Percentiles rank a stretch among this genome's conserved stretches.
phyloP scores from a whole-genome alignment of 2,888 invertebrate species.

The Tachystola acroxantha region DNA sequence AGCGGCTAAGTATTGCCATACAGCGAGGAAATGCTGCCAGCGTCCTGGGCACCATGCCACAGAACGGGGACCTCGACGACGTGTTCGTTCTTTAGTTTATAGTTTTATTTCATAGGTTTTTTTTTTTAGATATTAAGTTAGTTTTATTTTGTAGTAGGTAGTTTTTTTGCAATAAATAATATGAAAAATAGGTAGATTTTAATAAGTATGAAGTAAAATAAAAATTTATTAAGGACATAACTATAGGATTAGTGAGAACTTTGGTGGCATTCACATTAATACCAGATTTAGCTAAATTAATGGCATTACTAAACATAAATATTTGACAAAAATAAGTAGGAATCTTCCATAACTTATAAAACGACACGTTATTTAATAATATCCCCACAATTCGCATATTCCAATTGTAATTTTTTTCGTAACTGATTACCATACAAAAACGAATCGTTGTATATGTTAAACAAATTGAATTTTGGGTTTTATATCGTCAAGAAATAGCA shows the following conservation, averaged over 20 bases:
- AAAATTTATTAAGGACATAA: no score
- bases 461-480: slow-evolving; percentile 5
- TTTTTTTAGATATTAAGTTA: no score
- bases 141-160: no score
- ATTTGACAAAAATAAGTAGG: neutral
- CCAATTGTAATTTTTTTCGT: slow-evolving; percentile 4
- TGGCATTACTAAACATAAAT: neutral
- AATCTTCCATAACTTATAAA: neutral
- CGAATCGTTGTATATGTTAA: slow-evolving; percentile 5
- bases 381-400: slow-evolving; percentile 9
- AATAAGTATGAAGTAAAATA: no score
- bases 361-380: neutral
- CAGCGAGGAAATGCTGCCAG: no score
- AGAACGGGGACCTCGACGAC: no score
- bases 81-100: no score
- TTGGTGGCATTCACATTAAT: slow-evolving; percentile 4
- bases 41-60: no score
- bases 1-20: no score
- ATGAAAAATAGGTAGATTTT: no score
- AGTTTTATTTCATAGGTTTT: no score
- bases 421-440: slow-evolving; percentile 4
- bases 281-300: slow-evolving; percentile 7
- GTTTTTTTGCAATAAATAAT: no score
- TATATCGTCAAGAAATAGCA: slow-evolving; percentile 18
- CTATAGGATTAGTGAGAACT: slow-evolving; percentile 5